Percentiles rank a stretch among this genome's conserved stretches.
These are phyloP conservation scores for Rhorus exstirpatorius DNA, from an alignment of 2,888 invertebrate genomes.

Conservation along the genomic window DNA sequence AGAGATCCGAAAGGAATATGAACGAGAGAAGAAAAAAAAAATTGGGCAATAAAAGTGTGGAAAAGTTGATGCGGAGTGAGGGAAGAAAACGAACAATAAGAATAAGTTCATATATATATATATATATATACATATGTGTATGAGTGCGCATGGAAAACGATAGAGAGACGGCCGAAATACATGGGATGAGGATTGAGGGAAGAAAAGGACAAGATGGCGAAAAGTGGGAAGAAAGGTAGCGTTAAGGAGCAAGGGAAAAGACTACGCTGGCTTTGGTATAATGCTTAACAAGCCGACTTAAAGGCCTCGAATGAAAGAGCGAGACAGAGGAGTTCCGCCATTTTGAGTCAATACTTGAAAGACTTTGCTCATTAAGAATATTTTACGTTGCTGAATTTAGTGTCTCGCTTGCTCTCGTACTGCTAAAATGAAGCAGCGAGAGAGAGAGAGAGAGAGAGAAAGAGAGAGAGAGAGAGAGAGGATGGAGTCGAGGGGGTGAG, in stretches of 20 bases:
- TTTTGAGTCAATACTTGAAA: slow-evolving; percentile 86
- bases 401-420: slow-evolving; percentile 59
- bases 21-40: slow-evolving; percentile 7
- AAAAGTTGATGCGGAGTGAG: slow-evolving; percentile 49
- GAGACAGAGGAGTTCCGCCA: slow-evolving; percentile 76
- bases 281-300: slow-evolving; percentile 85
- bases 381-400: slow-evolving; percentile 80
- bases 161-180: slow-evolving; percentile 64
- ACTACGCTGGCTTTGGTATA: slow-evolving; percentile 76
- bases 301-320: slow-evolving; percentile 75
- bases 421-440: not conserved
- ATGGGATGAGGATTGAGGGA: slow-evolving; percentile 42
- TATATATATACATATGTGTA: slow-evolving; percentile 7
- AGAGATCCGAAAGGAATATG: slow-evolving; percentile 1
- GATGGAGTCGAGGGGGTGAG: slow-evolving; percentile 36
- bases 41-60: slow-evolving; percentile 39
- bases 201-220: slow-evolving; percentile 50
- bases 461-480: slow-evolving; percentile 7
- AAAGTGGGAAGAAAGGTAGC: slow-evolving; percentile 62
- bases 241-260: slow-evolving; percentile 55
- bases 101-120: slow-evolving; percentile 29
- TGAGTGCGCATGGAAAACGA: slow-evolving; percentile 64
- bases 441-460: not conserved
- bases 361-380: slow-evolving; percentile 86
- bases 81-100: slow-evolving; percentile 49